Percentiles rank a stretch among this genome's conserved stretches.
phyloP scores from a whole-genome alignment of 2,888 invertebrate genomes.

The Ceramica pisi region DNA sequence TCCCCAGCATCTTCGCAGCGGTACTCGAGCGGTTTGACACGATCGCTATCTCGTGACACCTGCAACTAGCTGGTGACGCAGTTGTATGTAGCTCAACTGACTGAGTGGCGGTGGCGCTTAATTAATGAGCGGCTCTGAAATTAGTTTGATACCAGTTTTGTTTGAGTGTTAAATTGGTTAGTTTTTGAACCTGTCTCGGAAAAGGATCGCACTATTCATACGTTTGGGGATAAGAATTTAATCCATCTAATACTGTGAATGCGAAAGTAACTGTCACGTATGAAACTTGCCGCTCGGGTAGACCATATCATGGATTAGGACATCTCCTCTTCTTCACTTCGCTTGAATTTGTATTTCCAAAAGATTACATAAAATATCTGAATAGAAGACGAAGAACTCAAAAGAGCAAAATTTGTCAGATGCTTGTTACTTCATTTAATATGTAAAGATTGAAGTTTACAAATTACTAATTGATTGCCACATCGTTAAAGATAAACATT shows the following conservation, averaged over 20 bases:
- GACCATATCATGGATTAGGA: too few relatives aligned
- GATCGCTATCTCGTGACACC: slow-evolving; percentile 73
- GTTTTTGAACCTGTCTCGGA: background rate
- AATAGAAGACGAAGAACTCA: too few relatives aligned
- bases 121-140: slow-evolving; percentile 30
- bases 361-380: too few relatives aligned
- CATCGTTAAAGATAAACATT: background rate
- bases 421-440: background rate
- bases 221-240: background rate
- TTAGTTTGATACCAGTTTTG: slow-evolving; percentile 28
- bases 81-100: slow-evolving; percentile 55
- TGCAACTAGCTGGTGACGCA: slow-evolving; percentile 58
- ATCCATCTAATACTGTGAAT: too few relatives aligned
- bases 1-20: slow-evolving; percentile 72
- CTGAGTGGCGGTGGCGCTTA: slow-evolving; percentile 44
- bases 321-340: too few relatives aligned
- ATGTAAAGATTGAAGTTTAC: background rate
- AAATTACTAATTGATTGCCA: background rate
- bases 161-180: slow-evolving; percentile 14
- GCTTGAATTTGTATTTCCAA: too few relatives aligned
- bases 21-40: slow-evolving; percentile 60
- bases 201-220: background rate
- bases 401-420: too few relatives aligned
- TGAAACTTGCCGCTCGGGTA: too few relatives aligned
- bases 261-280: too few relatives aligned